Conservation (phyloP, 2,113 vertebrate species). For the Ellobius talpinus region DNA sequence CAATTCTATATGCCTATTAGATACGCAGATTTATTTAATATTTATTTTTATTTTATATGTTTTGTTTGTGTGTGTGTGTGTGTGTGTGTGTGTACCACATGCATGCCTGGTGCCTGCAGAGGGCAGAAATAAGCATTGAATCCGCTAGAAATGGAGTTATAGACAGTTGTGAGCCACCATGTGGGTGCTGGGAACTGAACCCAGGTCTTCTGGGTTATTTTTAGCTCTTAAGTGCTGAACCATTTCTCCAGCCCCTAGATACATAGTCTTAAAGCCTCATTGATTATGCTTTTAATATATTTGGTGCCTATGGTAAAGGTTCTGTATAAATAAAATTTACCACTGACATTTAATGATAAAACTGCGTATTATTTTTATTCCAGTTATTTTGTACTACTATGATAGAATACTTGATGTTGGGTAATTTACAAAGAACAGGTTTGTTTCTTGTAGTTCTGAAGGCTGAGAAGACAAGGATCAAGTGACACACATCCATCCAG, state of each 20-base stretch:
- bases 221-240: background rate
- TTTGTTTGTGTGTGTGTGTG: background rate
- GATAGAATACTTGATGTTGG: background rate
- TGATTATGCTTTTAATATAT: background rate
- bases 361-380: background rate
- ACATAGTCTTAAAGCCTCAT: background rate
- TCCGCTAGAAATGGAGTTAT: background rate
- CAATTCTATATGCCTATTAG: background rate
- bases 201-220: background rate
- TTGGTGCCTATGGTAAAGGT: background rate
- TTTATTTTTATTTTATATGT: background rate
- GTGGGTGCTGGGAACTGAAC: background rate
- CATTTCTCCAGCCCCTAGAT: background rate
- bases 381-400: background rate
- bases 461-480: background rate
- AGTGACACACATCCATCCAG: no score
- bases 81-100: no score
- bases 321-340: constrained; percentile 12
- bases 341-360: background rate
- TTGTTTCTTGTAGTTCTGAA: constrained; percentile 2
- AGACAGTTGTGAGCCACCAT: background rate
- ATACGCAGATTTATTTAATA: background rate
- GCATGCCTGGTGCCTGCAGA: background rate
- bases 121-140: background rate
- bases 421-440: background rate